Evolutionary conservation across 1,140 invertebrate species (phyloP), one percentile per base, ranked within the genome.

Genomic region (Calephelis nemesis): DNA sequence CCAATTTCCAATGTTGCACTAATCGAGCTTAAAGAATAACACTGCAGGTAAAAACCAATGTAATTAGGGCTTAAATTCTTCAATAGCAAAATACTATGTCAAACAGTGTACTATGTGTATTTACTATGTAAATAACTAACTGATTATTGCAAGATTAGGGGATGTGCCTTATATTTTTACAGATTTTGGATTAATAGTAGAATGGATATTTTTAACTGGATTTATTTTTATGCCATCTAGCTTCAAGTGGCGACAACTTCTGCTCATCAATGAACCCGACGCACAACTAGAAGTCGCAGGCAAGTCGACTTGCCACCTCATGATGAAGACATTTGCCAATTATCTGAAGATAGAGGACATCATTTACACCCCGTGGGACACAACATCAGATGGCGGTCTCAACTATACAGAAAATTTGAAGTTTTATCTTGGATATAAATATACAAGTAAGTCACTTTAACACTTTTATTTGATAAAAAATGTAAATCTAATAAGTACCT

Each of bases 201-300:
- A 12, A 12, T 1, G 1, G 8, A 52, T 19, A 63, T 5, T 40
- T 7, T 48, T 75, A 70, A 75, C 63, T 69, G 82, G 62, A 75
- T 81, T 75, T 74, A n/a, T 83, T 85, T 89, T 69, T 69, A 72
- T 84, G 84, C 83, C 87, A 90, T 93, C 81, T 88, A 96, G 95
- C 65, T 95, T 94, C 83, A 74, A 93, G 9, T 97, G 96, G 96
- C 89, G 83, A 54, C 95, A 95, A 82, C 92, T 96, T 0, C 93
- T 95, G 58, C 86, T 97, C 49, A 91, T 97, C 77, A 96, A 95
- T 76, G 94, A 96, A 72, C 94, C 94, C 1, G 92, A 94, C 48
- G 95, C 95, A 0, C 94, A 95, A 79, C 83, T 92, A 63, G 83
- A 94, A 76, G 84, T 96, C 5, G 95, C 92, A 19, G 95, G 95